Base-by-base conservation (phyloP, 2,888 invertebrate genomes). In the Catonia carolina region DNA sequence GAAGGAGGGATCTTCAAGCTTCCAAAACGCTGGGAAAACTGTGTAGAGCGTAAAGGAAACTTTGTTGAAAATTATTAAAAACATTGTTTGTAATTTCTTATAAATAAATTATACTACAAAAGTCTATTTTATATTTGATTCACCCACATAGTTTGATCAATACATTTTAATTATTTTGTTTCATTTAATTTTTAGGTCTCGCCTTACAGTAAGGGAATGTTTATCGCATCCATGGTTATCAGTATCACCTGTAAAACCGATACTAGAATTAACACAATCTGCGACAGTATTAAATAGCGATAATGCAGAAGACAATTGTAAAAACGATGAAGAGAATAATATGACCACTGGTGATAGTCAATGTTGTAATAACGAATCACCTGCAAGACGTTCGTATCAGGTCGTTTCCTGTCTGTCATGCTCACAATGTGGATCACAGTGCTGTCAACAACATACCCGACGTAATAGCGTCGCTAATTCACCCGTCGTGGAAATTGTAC, bases 191-290 rank as follows among this genome's bases (percentile, higher is more conserved):
- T 80, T 12, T 77, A 94, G 94, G 75, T 85, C 86, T 75, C 86
- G 94, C 75, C 83, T 93, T 76, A 86, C 86, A 71, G 89, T 90
- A 69, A 81, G 83, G 69, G 86, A 91, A 75, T 88, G 93, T 76
- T 81, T 94, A 71, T 83, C 88, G 72, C 94, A 95, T 77, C 83
- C 87, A 68, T 95, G 94, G 95, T 80, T 94, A 69, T 56, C 63
- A 66, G 53, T 69, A 67, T 48, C 54, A 67, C 45, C 60, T 66
- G 53, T 55, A 65, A 37, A 59, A 67, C 55, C 67, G 66, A 55
- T 53, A 64, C 51, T 55, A 61, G 45, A 62, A 45, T n/a, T 52
- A 41, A 41, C 41, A 51, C 14, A 48, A 54, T 18, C 50, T 60
- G 27, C 61, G 60, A 15, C 48, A 36, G 37, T 35, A 10, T 18